phyloP scores from a whole-genome alignment of 2,797 vertebrate species.

The Clarias laeviceps region DNA sequence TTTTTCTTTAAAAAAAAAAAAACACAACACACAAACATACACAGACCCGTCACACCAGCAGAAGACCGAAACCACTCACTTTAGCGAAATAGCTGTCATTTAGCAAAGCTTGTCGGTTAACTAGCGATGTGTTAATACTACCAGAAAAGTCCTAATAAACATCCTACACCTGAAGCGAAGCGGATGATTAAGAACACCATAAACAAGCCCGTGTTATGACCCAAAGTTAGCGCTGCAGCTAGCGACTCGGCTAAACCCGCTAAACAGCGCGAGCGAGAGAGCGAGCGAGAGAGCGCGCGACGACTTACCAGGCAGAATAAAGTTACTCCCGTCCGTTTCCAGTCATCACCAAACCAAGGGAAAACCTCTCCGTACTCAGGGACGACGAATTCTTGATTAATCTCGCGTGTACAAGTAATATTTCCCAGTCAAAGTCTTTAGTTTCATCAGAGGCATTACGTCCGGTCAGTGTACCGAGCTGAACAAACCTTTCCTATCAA shows the following conservation, averaged over 20 bases:
- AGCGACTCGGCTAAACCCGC: neutral
- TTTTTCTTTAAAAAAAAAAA: neutral
- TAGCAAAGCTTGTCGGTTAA: neutral
- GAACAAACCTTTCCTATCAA: constrained; percentile 74
- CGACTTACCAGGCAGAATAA: constrained; percentile 64
- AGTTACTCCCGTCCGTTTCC: constrained; percentile 73
- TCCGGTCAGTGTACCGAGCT: neutral
- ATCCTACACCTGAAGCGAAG: neutral
- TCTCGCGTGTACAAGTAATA: neutral
- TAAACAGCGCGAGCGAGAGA: neutral
- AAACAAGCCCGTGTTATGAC: neutral
- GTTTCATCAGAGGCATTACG: constrained; percentile 7
- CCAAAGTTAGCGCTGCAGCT: constrained; percentile 8
- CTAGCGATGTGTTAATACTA: neutral
- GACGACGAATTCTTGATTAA: neutral
- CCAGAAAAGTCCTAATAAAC: neutral
- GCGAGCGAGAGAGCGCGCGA: neutral
- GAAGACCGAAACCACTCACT: neutral
- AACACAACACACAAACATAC: neutral
- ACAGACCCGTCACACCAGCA: neutral
- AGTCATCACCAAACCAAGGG: constrained; percentile 65
- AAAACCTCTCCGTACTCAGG: constrained; percentile 30
- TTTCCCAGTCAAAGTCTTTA: neutral
- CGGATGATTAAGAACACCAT: neutral
- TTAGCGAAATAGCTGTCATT: neutral